phyloP scores from a whole-genome alignment of 2,888 invertebrate genomes.

The Andrena hattorfiana region DNA sequence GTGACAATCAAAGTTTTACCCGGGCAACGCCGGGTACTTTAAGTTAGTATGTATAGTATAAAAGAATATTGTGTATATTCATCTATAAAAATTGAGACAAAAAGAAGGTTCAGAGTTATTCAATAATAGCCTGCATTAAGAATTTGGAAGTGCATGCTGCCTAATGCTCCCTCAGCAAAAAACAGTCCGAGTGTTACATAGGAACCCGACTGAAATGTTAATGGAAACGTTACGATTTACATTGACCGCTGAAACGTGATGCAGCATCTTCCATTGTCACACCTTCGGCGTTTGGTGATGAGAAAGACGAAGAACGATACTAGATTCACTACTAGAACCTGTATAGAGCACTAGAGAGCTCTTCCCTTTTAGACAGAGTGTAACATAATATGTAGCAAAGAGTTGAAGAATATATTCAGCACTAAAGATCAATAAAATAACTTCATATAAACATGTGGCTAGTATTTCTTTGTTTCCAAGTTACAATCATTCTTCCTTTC shows the following conservation, averaged over 20 bases:
- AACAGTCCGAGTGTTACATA: no score
- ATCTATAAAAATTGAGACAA: not conserved
- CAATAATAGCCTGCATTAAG: conserved; percentile 5
- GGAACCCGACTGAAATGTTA: conserved; percentile 15
- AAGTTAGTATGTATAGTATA: no score
- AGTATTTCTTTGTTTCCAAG: no score
- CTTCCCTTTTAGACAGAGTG: not conserved
- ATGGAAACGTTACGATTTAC: conserved; percentile 21
- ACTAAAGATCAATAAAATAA: no score
- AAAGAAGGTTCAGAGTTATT: not conserved
- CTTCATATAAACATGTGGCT: no score
- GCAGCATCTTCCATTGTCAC: conserved; percentile 7
- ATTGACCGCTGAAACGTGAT: conserved; percentile 8
- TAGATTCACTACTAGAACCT: not conserved
- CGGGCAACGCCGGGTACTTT: no score
- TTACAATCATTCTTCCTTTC: no score
- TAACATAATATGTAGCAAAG: no score
- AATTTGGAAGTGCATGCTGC: not conserved
- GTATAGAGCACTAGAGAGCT: not conserved
- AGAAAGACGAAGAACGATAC: not conserved
- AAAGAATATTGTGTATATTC: not conserved
- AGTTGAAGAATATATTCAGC: no score
- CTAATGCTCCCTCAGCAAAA: not conserved
- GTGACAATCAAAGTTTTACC: no score
- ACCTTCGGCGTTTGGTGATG: not conserved